Evolutionary conservation across 1,140 invertebrate genomes (phyloP), one percentile per base, ranked within the genome.

Genomic region (Drosophila pruinosa): DNA sequence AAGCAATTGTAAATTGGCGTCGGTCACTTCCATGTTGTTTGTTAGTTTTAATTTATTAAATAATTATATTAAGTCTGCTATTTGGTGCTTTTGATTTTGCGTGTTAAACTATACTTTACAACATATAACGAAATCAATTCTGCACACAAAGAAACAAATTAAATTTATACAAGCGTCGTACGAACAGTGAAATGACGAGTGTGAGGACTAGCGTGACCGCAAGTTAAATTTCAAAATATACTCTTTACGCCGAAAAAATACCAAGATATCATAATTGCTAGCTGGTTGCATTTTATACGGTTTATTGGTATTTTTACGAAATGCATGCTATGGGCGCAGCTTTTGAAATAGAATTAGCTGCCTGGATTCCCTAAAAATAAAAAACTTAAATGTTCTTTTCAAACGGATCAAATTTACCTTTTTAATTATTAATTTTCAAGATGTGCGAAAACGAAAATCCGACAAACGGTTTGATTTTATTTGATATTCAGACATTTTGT

Each of bases 1-100:
- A 67, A 99, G 92, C 3, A 95, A 95, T 59, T 94, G 92, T 43
- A 99, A 92, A 92, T 97, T 97, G 38, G 95, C 94, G 47, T 97
- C 96, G 0, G 95, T 96, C 4, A 97, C 92, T 82, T 97, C 96
- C 97, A 97, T 59, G 21, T 50, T 48, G 3, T 10, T 43, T 45
- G 3, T n/a, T 52, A 14, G 12, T 5, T 31, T n/a, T 41, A 26
- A 50, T 72, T 45, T 31, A 21, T 47, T 61, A 52, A 59, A 48
- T 57, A 61, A 22, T 26, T 47, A 31, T 78, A 64, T 38, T 12
- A 47, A 21, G 19, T 58, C 47, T 4, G 15, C 12, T 65, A 22
- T 71, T 41, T n/a, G n/a, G 34, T 52, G 31, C 7, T 38, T 64
- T 63, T 53, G 21, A 56, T 63, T 47, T 5, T 14, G 14, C 14